Evolutionary conservation across 2,888 invertebrate species (phyloP).

Genomic region (Eubasilissa splendida): DNA sequence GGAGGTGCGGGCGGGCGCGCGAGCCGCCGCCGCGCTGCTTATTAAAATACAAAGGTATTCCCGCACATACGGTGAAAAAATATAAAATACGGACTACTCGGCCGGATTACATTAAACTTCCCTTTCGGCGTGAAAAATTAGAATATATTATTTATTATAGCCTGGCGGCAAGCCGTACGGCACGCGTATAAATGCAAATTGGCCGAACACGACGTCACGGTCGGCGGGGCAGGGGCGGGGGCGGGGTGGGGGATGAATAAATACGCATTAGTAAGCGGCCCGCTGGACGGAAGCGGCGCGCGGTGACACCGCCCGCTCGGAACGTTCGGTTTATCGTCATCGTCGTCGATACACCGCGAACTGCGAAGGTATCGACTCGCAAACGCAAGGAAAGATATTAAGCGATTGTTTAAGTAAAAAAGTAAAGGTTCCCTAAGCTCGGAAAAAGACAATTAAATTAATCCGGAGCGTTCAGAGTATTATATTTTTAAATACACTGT

Average conservation of each 20-base stretch:
- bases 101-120: conserved; percentile 57
- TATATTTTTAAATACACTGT: background rate
- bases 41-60: conserved; percentile 37
- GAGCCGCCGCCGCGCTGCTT: conserved; percentile 29
- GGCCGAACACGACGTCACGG: conserved; percentile 49
- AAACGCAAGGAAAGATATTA: too few species aligned
- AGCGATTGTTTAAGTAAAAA: too few species aligned
- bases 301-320: background rate
- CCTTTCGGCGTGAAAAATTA: conserved; percentile 58
- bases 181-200: conserved; percentile 58
- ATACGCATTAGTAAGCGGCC: conserved; percentile 54
- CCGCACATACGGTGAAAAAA: conserved; percentile 32
- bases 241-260: conserved; percentile 50
- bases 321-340: too few species aligned
- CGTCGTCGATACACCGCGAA: too few species aligned
- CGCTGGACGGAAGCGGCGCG: conserved; percentile 43
- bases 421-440: background rate
- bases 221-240: conserved; percentile 10
- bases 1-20: background rate
- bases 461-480: background rate
- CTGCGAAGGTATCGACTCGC: too few species aligned
- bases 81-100: conserved; percentile 47
- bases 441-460: background rate
- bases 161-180: conserved; percentile 54
- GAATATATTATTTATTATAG: conserved; percentile 59